Evolutionary conservation across 2,797 vertebrate species (phyloP), one percentile per base, ranked within the genome.

Genomic region (Oreochromis mossambicus): DNA sequence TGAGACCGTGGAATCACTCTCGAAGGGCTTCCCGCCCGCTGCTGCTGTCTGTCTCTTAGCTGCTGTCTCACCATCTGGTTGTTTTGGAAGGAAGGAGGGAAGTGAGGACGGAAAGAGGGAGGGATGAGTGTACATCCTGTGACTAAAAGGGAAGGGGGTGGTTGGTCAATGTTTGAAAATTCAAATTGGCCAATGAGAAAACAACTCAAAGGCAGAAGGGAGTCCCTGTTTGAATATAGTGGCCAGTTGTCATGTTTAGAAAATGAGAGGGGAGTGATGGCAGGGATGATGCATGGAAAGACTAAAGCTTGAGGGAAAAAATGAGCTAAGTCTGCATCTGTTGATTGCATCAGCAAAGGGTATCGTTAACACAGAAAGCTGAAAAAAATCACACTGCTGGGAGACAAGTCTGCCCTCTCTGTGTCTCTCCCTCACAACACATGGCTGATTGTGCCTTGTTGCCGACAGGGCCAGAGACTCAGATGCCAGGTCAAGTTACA

Each of bases 401-500:
- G 75, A 91, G 83, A 83, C 84, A 78, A 88, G 79, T 36, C 81
- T 55, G 80, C 87, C 68, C 50, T 55, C 81, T 50, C 51, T 17
- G 66, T 78, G 43, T 83, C 48, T 84, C 82, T 76, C 66, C 58
- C 81, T 77, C 88, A 81, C 85, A 88, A 90, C 91, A 94, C 92
- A 87, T 88, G 84, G 88, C 70, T 82, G 82, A 90, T 93, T 95
- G 91, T 95, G 85, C 93, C 81, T 73, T 78, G 75, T 51, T 58
- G 88, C 84, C 77, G 68, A 82, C 82, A 77, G 83, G 81, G 88
- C 51, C 80, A 66, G 29, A 82, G 79, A 68, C 79, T 87, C 80
- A 87, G 87, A 81, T 73, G 6, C 12, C 86, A 91, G 94, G 88
- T 96, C 92, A 91, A 50, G 91, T 96, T 96, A 94, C 94, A 77